A percentile compares a stretch with the other conserved stretches of the same genome.
phyloP scores from a whole-genome alignment of 1,140 invertebrate genomes.

The Drosophila ercepeae region DNA sequence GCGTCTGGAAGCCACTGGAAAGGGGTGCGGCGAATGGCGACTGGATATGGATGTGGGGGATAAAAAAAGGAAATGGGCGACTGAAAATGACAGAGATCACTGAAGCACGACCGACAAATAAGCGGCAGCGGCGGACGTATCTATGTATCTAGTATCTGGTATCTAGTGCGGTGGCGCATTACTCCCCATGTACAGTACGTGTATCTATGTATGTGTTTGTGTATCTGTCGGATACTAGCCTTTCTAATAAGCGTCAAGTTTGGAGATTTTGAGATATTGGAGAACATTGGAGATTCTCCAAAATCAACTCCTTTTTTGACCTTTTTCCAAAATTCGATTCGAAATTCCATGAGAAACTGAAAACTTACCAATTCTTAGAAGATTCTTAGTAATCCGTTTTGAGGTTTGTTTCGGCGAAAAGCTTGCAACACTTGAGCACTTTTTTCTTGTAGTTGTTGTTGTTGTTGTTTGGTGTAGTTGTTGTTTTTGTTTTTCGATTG shows the following conservation, averaged over 20 bases:
- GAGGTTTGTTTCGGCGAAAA: conserved; percentile 40
- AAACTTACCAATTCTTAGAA: conserved; percentile 50
- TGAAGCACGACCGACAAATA: conserved; percentile 74
- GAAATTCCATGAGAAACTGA: conserved; percentile 8
- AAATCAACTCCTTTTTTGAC: not conserved
- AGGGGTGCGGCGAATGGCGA: conserved; percentile 60
- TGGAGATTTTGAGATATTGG: conserved; percentile 26
- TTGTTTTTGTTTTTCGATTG: conserved; percentile 11
- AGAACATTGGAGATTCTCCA: too few species aligned
- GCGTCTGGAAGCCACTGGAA: conserved; percentile 43
- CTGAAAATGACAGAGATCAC: conserved; percentile 80
- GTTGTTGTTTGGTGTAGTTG: conserved; percentile 20
- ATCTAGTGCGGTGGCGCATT: conserved; percentile 50
- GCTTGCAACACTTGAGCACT: conserved; percentile 66
- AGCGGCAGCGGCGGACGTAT: conserved; percentile 60
- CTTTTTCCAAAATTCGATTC: conserved; percentile 1
- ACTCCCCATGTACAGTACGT: conserved; percentile 37
- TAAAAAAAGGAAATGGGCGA: conserved; percentile 79
- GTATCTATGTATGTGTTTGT: conserved; percentile 4
- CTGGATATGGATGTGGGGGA: conserved; percentile 46
- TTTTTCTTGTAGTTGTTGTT: conserved; percentile 43
- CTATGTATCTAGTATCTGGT: conserved; percentile 58
- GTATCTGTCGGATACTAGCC: conserved; percentile 42
- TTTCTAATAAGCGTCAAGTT: conserved; percentile 27
- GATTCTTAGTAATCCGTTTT: conserved; percentile 49